These are phyloP conservation scores for Hedychridium roseum DNA, from an alignment of 2,888 invertebrate species.

Conservation along the genomic window DNA sequence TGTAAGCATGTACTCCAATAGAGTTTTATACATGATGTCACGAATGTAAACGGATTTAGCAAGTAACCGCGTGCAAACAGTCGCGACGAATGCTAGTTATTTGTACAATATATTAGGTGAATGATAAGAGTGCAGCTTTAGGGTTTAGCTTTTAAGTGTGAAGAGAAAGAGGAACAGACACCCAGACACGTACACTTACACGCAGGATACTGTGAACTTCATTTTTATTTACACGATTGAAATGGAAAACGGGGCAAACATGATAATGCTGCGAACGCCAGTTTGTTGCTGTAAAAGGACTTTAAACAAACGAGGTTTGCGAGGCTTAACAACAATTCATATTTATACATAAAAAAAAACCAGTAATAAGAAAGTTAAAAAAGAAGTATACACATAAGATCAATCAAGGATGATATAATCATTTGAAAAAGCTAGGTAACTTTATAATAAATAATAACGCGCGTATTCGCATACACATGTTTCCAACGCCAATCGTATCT, in stretches of 20 bases:
- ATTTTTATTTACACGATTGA: slow-evolving; percentile 58
- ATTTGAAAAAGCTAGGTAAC: slow-evolving; percentile 59
- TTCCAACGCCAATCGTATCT: slow-evolving; percentile 56
- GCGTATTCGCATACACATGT: slow-evolving; percentile 58
- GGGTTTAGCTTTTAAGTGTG: slow-evolving; percentile 58
- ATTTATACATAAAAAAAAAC: slow-evolving; percentile 60
- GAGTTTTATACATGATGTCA: slow-evolving; percentile 64
- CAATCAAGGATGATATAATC: slow-evolving; percentile 62
- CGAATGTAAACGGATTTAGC: slow-evolving; percentile 62
- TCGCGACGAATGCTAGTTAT: slow-evolving; percentile 61
- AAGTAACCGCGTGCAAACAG: slow-evolving; percentile 55
- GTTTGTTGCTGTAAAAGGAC: slow-evolving; percentile 57
- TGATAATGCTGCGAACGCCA: slow-evolving; percentile 57
- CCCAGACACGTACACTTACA: too few species aligned
- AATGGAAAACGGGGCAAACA: slow-evolving; percentile 35
- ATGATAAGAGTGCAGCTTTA: slow-evolving; percentile 63
- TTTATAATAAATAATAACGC: slow-evolving; percentile 60
- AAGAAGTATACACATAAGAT: slow-evolving; percentile 59
- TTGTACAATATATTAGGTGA: slow-evolving; percentile 64
- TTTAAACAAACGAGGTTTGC: slow-evolving; percentile 58
- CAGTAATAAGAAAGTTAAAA: slow-evolving; percentile 62
- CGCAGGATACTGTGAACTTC: slow-evolving; percentile 50
- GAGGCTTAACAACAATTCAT: slow-evolving; percentile 60
- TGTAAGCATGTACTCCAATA: slow-evolving; percentile 64
- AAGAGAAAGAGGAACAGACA: too few species aligned